Evolutionary conservation across 2,113 vertebrate species (phyloP).

Genomic region (Onychostruthus taczanowskii): DNA sequence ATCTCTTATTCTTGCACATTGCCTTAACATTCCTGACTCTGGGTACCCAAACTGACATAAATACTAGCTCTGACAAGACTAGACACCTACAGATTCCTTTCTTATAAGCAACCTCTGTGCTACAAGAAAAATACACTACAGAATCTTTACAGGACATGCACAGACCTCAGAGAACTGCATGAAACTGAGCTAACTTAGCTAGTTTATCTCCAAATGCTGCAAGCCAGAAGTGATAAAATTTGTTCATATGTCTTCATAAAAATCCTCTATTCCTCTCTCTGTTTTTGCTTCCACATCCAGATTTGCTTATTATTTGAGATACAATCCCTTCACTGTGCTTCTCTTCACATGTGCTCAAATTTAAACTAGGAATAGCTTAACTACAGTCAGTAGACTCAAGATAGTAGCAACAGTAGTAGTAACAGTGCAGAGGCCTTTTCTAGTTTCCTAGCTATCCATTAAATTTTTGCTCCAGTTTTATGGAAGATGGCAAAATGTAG

Average conservation of each 20-base stretch:
- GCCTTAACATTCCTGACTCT: neutral
- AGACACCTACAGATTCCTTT: neutral
- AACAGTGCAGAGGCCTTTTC: neutral
- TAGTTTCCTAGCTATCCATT: neutral
- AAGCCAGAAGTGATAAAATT: neutral
- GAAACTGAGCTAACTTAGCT: neutral
- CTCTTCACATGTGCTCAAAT: neutral
- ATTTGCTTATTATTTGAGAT: neutral
- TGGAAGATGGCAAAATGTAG: neutral
- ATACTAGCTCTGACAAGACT: neutral
- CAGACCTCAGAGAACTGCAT: neutral
- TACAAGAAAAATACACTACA: neutral
- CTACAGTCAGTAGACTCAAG: neutral
- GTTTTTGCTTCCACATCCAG: neutral
- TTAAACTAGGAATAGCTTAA: neutral
- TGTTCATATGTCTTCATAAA: neutral
- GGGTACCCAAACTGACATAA: neutral
- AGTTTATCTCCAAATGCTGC: neutral
- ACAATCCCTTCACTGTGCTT: neutral
- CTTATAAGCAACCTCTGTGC: neutral
- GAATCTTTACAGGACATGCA: neutral
- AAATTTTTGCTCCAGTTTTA: neutral
- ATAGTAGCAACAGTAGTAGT: neutral
- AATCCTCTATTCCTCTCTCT: neutral
- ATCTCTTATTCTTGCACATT: neutral